Conservation (phyloP, 35 echinoderm and acorn worm species). For the Holothuria glaberrima region DNA sequence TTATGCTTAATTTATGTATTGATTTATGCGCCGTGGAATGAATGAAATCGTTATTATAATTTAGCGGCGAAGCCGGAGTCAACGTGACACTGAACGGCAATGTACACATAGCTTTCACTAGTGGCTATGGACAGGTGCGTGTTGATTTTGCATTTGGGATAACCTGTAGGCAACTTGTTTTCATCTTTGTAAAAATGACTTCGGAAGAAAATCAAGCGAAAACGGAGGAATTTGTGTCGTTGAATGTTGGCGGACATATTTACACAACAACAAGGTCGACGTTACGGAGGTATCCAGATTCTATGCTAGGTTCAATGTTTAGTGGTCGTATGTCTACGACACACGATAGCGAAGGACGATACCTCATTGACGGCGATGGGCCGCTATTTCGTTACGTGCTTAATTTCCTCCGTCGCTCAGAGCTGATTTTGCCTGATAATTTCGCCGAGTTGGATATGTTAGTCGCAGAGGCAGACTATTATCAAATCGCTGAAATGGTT, state of each 20-base stretch:
- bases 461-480: slow-evolving; percentile 65
- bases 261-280: slow-evolving; percentile 76
- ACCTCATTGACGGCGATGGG: slow-evolving; percentile 81
- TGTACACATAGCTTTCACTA: no score
- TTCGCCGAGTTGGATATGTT: slow-evolving; percentile 82
- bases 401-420: slow-evolving; percentile 75
- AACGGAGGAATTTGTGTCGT: slow-evolving; percentile 58
- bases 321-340: slow-evolving; percentile 70
- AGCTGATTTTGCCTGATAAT: slow-evolving; percentile 78
- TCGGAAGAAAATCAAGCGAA: background rate
- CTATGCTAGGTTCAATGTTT: slow-evolving; percentile 92
- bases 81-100: no score
- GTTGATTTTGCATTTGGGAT: no score
- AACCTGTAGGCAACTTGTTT: no score
- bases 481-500: slow-evolving; percentile 61
- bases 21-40: slow-evolving; percentile 11
- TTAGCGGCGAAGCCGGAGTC: no score
- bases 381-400: slow-evolving; percentile 71
- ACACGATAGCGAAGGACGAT: slow-evolving; percentile 66
- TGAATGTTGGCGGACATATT: slow-evolving; percentile 79
- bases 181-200: no score
- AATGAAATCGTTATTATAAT: slow-evolving; percentile 37
- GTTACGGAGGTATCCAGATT: slow-evolving; percentile 73
- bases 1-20: slow-evolving; percentile 29
- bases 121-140: no score